phyloP scores from a whole-genome alignment of 30 jellyfish, hydroid and myxozoan genomes.

The Cassiopea xamachana region DNA sequence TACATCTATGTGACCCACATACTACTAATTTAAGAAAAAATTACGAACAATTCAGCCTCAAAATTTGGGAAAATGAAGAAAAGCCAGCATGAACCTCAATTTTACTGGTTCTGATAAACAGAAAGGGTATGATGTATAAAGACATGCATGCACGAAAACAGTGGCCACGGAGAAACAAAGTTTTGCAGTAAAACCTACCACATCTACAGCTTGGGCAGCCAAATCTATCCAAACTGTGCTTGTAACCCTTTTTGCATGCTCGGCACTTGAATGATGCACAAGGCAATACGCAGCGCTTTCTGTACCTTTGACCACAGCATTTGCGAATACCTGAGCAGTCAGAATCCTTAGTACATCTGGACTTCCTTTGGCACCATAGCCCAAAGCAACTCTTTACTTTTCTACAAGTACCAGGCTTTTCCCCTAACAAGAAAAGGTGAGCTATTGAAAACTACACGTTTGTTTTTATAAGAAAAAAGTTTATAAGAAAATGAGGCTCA shows the following conservation, averaged over 20 bases:
- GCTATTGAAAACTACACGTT: too few relatives aligned
- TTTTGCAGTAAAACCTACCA: not conserved
- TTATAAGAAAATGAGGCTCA: too few relatives aligned
- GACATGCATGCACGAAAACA: not conserved
- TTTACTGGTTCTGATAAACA: too few relatives aligned
- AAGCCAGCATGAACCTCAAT: too few relatives aligned
- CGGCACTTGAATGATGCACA: not conserved
- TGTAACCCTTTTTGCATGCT: not conserved
- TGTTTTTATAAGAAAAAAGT: too few relatives aligned
- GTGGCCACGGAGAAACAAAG: not conserved
- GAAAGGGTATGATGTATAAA: too few relatives aligned
- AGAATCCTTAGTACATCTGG: not conserved
- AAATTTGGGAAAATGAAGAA: too few relatives aligned
- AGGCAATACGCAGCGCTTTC: not conserved
- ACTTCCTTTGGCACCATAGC: not conserved
- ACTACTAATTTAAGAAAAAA: too few relatives aligned
- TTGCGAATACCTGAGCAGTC: not conserved
- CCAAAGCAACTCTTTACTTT: not conserved
- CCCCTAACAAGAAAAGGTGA: not conserved
- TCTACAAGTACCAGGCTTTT: not conserved
- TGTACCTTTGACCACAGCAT: not conserved
- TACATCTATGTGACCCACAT: too few relatives aligned
- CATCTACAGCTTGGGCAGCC: constrained; percentile 7
- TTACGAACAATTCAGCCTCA: too few relatives aligned
- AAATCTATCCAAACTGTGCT: not conserved